phyloP scores from a whole-genome alignment of 2,113 vertebrate genomes.

The Uria aalge region DNA sequence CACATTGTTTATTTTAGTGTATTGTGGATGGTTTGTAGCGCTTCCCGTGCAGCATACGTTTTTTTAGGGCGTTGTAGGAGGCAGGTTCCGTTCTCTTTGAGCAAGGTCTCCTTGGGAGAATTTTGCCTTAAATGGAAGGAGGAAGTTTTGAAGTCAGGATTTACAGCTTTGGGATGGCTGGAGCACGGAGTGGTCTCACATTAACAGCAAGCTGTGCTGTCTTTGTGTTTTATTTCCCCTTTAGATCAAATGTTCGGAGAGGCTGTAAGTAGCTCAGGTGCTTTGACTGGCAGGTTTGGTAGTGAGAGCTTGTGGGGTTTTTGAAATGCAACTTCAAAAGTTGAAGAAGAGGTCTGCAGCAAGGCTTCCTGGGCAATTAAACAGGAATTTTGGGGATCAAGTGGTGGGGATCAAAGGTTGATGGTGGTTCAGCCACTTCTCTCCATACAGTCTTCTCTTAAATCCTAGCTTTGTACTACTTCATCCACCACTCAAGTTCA shows the following conservation, averaged over 20 bases:
- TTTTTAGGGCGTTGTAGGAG: not conserved
- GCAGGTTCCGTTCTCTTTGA: not conserved
- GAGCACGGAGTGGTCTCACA: rapidly evolving
- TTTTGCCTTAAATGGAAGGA: not conserved
- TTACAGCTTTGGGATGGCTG: not conserved
- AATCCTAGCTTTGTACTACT: not conserved
- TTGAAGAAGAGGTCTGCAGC: not conserved
- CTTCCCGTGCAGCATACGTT: not conserved
- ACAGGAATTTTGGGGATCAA: not conserved
- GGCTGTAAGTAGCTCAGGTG: not conserved
- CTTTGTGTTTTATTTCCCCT: not conserved
- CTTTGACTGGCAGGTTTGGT: not conserved
- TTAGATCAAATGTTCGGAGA: not conserved
- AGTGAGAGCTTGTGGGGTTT: not conserved
- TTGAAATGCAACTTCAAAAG: not conserved
- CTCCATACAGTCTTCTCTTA: not conserved
- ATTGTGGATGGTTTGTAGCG: not conserved
- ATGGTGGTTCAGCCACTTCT: not conserved
- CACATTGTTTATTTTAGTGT: not conserved
- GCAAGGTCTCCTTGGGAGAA: not conserved
- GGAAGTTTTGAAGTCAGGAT: not conserved
- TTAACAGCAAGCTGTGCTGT: not conserved
- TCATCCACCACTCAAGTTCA: not conserved
- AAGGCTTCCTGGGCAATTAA: not conserved
- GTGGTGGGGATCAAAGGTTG: not conserved